Base-by-base conservation (phyloP, 2,113 vertebrate species). In the Rhabdomys dilectus region DNA sequence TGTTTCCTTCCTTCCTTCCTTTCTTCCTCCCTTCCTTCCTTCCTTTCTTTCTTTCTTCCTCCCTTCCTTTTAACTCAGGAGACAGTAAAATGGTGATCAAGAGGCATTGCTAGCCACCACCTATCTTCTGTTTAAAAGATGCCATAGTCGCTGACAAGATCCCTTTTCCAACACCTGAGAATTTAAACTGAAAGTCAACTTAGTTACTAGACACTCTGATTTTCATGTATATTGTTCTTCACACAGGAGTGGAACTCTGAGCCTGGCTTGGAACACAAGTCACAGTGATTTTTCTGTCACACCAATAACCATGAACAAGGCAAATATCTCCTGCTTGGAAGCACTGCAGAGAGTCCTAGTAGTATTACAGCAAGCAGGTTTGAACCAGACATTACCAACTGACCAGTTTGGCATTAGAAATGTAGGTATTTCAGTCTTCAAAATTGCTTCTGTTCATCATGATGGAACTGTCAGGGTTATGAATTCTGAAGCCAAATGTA, bases 71-170 rank as follows among this genome's bases (percentile, higher is more conserved):
- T 66, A 86, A 75, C 31, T 95, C 13, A 70, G 13, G 58, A 88
- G n/a, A 80, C 15, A 84, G 48, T 56, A 90, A 93, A 89, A 81
- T 78, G 3, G 24, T 89, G 84, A 94, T 11, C 51, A 93, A 76
- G 48, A 34, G 13, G 1, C 64, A 48, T 80, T 10, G 48, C 8
- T 60, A 80, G 21, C 7, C 17, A 22, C 86, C 62, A 60, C 16
- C n/a, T 72, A 24, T 72, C 78, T 87, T 60, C 31, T 84, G 8
- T 31, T 68, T 91, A 72, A 81, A 89, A 58, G 16, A 91, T 78
- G 5, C n/a, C n/a, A 62, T 29, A 42, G 73, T 66, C 72, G 64
- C 72, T 31, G 45, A 58, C 58, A 73, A 48, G 60, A 15, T n/a
- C 22, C 34, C 51, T 39, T 48, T 53, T 85, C 62, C 72, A 78